Evolutionary conservation across 1,140 invertebrate species (phyloP), one percentile per base, ranked within the genome.

Genomic region (Drosophila leontia): DNA sequence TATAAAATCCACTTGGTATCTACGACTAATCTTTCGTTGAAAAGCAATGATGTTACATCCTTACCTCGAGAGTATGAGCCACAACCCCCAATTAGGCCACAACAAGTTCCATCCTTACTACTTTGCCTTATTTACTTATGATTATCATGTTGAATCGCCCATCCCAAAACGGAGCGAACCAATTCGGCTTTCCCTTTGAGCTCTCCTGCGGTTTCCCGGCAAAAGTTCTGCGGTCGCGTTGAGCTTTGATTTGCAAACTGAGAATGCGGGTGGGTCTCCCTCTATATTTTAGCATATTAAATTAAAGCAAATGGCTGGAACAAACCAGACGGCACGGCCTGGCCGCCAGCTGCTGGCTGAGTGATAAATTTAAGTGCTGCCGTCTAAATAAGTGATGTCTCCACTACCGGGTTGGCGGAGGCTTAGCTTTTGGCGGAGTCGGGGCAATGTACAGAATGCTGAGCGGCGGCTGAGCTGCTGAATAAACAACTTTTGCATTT

Each of bases 401-500:
- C 42, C 34, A 53, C 65, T 62, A 59, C 59, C 23, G 45, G 51
- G 3, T 75, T 26, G 39, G 23, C 7, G 37, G 37, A 26, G 71
- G 26, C 76, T 67, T 80, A 71, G 61, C 75, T 59, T 72, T 17
- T n/a, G 13, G 11, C 26, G 42, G 34, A 15, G 17, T 19, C 5
- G 32, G 29, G 35, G 44, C 13, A 34, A 45, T 69, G 50, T 57
- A 57, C 67, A 71, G 67, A 70, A 57, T 60, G 15, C 70, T 68
- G 65, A 80, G 74, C 67, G 84, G 72, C 80, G 84, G 72, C 80
- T 87, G 78, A 88, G 83, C 84, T 80, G 80, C 70, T 88, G 68
- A 87, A 83, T 88, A 87, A 87, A 87, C 83, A 87, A 83, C 63
- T 83, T 87, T 87, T 84, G 80, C 83, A 80, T 88, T 84, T 88